Base-by-base conservation (phyloP, 2,888 invertebrate species). In the Pantelozetes paolii region DNA sequence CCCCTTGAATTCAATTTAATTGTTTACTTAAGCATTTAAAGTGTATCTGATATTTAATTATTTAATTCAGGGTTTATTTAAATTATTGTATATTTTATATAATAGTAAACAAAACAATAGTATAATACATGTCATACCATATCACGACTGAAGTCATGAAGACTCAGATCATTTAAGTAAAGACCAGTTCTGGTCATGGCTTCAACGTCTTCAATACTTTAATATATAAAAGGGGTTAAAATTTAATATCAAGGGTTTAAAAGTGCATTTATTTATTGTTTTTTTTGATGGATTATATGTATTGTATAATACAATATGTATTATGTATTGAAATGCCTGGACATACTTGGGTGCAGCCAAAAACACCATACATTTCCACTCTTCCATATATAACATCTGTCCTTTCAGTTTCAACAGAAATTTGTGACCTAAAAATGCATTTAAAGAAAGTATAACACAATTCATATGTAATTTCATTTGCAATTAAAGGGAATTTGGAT, bases 361-460 rank as follows among this genome's bases (percentile, higher is more conserved):
- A 81, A 95, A 98, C 88, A 97, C 92, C 85, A 98, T 93, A 89
- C 94, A 91, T 77, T 91, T 88, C 98, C 98, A 98, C 81, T 95
- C 94, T 79, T 92, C 92, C 94, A 98, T 95, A 83, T 92, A 96
- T 80, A 97, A 90, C 97, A 98, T 98, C 86, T 97, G 97, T 79
- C 97, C 97, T 77, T 94, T 94, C 1, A 94, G 84, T 75, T 89
- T 84, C 8, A 94, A 84, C 77, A 80, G 79, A 57, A 78, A 71
- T 69, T 32, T n/a, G 18, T 64, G 64, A 40, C 64, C 64, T 64
- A 40, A 36, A 64, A 64, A 36, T n/a, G 9, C 13, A 5, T 6
- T 30, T 23, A 11, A 6, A 11, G 5, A 9, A 48, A 48, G 57
- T 28, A 26, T 28, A 57, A 57, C 57, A 57, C 20, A 45, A 45